Percentiles rank a stretch among this genome's conserved stretches.
Evolutionary conservation across 2,797 vertebrate genomes (phyloP).

Genomic region (Xenopus petersii): DNA sequence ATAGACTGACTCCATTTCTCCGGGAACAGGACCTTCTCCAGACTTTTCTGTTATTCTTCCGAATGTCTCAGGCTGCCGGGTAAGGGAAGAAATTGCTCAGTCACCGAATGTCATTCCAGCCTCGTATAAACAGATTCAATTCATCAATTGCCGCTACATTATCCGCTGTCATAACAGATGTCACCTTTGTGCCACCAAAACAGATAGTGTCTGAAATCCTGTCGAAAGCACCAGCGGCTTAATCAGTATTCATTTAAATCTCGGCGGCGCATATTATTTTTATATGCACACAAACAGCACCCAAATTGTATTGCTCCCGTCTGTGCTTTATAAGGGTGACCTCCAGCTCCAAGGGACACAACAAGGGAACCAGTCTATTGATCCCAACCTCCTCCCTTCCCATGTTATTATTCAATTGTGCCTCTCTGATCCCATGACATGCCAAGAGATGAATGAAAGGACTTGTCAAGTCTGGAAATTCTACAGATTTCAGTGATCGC

Average conservation of each 20-base stretch:
- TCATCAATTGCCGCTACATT: constrained; percentile 36
- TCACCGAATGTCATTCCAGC: constrained; percentile 15
- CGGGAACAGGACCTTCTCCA: constrained; percentile 10
- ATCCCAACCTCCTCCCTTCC: too few relatives aligned
- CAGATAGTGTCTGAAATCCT: constrained; percentile 21
- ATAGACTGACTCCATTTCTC: too few relatives aligned
- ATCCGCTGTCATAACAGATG: constrained; percentile 32
- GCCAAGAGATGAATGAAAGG: too few relatives aligned
- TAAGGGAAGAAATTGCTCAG: constrained; percentile 32
- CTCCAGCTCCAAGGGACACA: too few relatives aligned
- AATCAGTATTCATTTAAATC: constrained; percentile 1
- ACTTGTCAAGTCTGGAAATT: too few relatives aligned
- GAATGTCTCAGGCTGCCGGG: constrained; percentile 17
- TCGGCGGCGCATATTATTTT: not conserved
- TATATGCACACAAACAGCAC: too few relatives aligned
- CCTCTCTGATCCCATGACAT: too few relatives aligned
- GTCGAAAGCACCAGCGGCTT: not conserved
- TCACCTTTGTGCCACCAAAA: constrained; percentile 35
- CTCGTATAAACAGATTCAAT: constrained; percentile 31
- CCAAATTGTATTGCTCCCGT: too few relatives aligned
- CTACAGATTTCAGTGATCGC: too few relatives aligned
- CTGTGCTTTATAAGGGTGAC: too few relatives aligned
- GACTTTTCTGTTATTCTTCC: constrained; percentile 6
- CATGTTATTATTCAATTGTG: too few relatives aligned
- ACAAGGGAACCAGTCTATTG: too few relatives aligned